phyloP scores from a whole-genome alignment of 2,113 vertebrate genomes.

The Balaeniceps rex region DNA sequence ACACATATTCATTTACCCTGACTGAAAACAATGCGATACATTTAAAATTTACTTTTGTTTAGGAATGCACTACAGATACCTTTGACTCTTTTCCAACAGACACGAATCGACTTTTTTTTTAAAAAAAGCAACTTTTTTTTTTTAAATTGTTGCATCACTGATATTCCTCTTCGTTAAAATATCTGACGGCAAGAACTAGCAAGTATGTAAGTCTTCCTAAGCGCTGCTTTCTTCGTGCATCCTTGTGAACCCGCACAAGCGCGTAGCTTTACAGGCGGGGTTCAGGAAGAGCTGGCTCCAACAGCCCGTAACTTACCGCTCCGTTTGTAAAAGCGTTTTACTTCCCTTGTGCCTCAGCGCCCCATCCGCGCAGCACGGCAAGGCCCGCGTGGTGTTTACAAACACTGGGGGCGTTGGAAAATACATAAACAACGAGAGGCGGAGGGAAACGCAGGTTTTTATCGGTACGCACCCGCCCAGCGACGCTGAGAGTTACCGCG shows the following conservation, averaged over 20 bases:
- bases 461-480: background rate
- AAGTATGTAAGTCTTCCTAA: rapidly evolving
- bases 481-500: background rate
- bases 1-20: rapidly evolving
- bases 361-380: background rate
- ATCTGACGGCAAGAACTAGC: background rate
- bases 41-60: background rate
- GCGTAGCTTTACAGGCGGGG: rapidly evolving
- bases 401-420: background rate
- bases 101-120: background rate
- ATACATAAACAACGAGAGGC: background rate
- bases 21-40: rapidly evolving
- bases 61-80: background rate
- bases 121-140: no score
- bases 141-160: background rate
- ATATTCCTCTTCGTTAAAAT: background rate
- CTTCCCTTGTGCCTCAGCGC: no score
- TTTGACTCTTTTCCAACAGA: background rate
- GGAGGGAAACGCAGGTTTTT: background rate
- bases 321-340: background rate
- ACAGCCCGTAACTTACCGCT: no score
- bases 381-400: background rate
- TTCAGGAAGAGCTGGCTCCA: background rate
- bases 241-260: rapidly evolving
- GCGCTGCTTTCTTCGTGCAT: no score